Evolutionary conservation across 2,888 invertebrate species (phyloP).

Genomic region (Chrysina gloriosa): DNA sequence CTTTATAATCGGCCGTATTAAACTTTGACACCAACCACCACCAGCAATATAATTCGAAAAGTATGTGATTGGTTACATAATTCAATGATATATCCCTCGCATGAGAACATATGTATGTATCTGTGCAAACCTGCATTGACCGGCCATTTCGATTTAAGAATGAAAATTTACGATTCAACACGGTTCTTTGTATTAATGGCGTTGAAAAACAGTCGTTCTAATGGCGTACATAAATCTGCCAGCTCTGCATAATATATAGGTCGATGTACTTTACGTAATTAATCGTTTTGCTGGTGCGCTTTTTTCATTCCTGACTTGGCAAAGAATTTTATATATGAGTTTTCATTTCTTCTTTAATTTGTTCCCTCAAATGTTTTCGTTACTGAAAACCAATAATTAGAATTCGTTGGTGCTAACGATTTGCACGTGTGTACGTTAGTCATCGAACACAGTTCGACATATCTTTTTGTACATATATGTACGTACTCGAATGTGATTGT

Average conservation of each 20-base stretch:
- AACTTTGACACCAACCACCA: background rate
- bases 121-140: background rate
- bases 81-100: background rate
- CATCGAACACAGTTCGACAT: too few relatives aligned
- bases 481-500: too few relatives aligned
- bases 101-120: background rate
- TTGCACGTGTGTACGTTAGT: too few relatives aligned
- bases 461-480: too few relatives aligned
- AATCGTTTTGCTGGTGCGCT: constrained; percentile 21
- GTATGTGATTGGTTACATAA: background rate
- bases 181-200: constrained; percentile 21
- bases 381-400: background rate
- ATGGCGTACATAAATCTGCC: constrained; percentile 28
- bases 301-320: background rate
- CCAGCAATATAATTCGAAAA: background rate
- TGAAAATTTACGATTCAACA: constrained; percentile 23
- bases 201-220: constrained; percentile 27
- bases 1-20: background rate
- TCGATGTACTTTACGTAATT: constrained; percentile 30
- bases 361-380: background rate
- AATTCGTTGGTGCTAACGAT: background rate
- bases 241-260: constrained; percentile 30
- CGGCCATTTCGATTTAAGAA: constrained; percentile 5
- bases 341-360: constrained; percentile 4
- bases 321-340: background rate